These are phyloP conservation scores for Tubiluchus corallicola DNA, from an alignment of 2,888 invertebrate genomes.

Conservation along the genomic window DNA sequence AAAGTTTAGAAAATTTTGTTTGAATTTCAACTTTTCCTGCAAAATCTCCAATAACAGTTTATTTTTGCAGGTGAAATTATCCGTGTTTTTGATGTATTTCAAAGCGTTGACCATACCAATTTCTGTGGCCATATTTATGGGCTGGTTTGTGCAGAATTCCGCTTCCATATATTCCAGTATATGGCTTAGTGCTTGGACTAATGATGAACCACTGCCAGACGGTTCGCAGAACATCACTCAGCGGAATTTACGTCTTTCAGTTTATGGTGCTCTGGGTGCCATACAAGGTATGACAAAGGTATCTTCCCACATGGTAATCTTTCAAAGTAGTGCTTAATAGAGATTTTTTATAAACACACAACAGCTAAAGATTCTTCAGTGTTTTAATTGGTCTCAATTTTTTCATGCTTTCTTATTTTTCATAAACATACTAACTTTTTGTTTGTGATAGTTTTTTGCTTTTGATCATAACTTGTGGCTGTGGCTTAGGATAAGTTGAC, in stretches of 20 bases:
- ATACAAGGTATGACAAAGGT: constrained; percentile 11
- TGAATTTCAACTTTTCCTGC: too few species aligned
- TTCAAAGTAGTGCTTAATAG: too few species aligned
- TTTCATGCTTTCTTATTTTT: too few species aligned
- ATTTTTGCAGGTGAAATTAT: constrained; percentile 22
- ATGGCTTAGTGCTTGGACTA: constrained; percentile 17
- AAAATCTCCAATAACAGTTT: not conserved
- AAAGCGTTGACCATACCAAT: constrained; percentile 7
- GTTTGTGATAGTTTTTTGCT: too few species aligned
- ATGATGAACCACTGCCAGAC: constrained; percentile 13
- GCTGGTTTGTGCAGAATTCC: constrained; percentile 7
- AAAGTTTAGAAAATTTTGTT: too few species aligned
- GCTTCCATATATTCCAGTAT: constrained; percentile 15
- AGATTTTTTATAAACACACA: too few species aligned
- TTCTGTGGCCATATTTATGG: constrained; percentile 7
- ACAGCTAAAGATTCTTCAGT: too few species aligned
- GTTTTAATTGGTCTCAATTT: too few species aligned
- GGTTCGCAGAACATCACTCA: constrained; percentile 2
- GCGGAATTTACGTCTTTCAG: constrained; percentile 9
- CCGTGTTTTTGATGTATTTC: constrained; percentile 18
- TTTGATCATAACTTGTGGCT: too few species aligned
- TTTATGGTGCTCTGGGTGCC: constrained; percentile 10
- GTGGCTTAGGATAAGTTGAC: too few species aligned
- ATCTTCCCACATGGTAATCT: too few species aligned
- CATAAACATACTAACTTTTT: too few species aligned